These are phyloP conservation scores for Diplosoma virens DNA, from an alignment of 23 tunicate genomes.

Conservation along the genomic window DNA sequence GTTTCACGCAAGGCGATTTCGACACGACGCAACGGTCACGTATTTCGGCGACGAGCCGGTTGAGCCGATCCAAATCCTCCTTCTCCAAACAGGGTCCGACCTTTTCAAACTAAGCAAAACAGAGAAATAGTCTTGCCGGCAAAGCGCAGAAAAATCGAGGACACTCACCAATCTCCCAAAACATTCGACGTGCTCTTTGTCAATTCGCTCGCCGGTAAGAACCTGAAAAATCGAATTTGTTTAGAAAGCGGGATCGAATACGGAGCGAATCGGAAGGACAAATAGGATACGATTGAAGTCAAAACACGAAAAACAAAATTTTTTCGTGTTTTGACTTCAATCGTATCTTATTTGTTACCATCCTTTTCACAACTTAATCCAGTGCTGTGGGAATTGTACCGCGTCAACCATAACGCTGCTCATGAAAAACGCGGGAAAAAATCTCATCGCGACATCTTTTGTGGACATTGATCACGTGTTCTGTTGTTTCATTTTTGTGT, in stretches of 20 bases:
- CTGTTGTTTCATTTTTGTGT: not conserved
- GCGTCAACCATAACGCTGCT: too few species aligned
- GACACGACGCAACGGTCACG: constrained; percentile 62
- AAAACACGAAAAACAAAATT: too few species aligned
- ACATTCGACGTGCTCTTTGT: constrained; percentile 49
- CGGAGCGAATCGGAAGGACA: too few species aligned
- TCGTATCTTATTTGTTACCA: too few species aligned
- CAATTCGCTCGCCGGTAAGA: constrained; percentile 9
- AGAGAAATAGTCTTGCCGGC: not conserved
- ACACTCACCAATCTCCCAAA: constrained; percentile 51
- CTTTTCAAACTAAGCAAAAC: not conserved
- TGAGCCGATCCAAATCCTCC: constrained; percentile 36
- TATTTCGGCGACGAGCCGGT: constrained; percentile 36
- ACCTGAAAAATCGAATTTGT: constrained; percentile 13
- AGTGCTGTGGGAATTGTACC: too few species aligned
- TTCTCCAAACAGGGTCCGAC: constrained; percentile 49
- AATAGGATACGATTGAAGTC: too few species aligned
- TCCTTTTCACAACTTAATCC: too few species aligned
- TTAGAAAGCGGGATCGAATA: too few species aligned
- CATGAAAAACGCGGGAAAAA: too few species aligned
- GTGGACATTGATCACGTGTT: too few species aligned
- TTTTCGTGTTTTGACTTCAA: too few species aligned
- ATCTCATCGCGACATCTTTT: too few species aligned
- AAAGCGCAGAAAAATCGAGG: not conserved
- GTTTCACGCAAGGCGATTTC: constrained; percentile 33